Evolutionary conservation across 2,797 vertebrate genomes (phyloP).

Genomic region (Megaceryle alcyon): DNA sequence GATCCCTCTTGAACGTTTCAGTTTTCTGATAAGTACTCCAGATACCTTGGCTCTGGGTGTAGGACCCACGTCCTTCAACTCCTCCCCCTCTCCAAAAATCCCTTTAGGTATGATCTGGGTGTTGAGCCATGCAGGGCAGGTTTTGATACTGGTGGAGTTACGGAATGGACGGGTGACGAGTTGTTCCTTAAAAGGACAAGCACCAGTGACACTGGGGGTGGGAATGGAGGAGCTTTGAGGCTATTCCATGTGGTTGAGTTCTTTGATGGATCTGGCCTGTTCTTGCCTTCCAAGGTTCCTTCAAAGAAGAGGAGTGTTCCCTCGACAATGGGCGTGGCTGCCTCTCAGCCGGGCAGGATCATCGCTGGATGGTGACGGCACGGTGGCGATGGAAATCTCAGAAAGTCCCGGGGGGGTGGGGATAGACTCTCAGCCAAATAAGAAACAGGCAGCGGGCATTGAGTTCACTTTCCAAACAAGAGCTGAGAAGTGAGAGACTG

Average conservation of each 20-base stretch:
- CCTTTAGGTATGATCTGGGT: not conserved
- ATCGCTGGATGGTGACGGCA: accelerated
- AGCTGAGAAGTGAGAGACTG: not conserved
- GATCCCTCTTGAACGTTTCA: not conserved
- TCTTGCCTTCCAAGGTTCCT: not conserved
- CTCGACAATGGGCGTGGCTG: not conserved
- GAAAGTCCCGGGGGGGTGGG: not conserved
- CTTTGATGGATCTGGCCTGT: not conserved
- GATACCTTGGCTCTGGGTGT: not conserved
- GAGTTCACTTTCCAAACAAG: not conserved
- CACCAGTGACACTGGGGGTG: not conserved
- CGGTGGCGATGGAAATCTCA: not conserved
- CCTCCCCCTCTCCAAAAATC: not conserved
- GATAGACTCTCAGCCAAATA: not conserved
- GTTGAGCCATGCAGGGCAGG: not conserved
- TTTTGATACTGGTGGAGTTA: not conserved
- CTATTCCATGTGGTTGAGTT: not conserved
- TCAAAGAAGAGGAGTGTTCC: not conserved
- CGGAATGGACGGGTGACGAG: not conserved
- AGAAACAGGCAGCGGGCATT: not conserved
- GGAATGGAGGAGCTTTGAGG: not conserved
- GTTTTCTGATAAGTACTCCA: not conserved
- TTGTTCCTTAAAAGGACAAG: not conserved
- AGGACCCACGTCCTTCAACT: not conserved
- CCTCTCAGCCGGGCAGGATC: not conserved